Percentiles rank a stretch among this genome's conserved stretches.
These are phyloP conservation scores for Neolamprologus modestus DNA, from an alignment of 2,113 vertebrate species.

Conservation along the genomic window DNA sequence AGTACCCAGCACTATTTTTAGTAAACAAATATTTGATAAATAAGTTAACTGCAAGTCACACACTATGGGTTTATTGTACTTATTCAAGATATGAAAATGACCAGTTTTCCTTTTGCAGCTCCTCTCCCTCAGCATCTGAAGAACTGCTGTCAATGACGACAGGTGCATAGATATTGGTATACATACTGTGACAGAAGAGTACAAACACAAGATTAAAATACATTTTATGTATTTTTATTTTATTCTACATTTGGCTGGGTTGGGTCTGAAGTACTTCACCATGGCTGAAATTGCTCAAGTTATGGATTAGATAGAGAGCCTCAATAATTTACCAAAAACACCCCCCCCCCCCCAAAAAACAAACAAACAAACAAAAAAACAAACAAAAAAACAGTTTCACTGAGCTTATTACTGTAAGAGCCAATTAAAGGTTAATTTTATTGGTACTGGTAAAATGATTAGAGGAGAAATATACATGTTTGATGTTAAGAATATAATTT, in stretches of 20 bases:
- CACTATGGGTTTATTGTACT: fast-evolving
- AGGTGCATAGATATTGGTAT: background rate
- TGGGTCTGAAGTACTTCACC: background rate
- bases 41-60: fast-evolving
- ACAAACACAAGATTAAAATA: fast-evolving
- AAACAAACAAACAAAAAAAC: no score
- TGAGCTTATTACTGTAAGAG: no score
- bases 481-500: no score
- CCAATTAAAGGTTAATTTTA: no score
- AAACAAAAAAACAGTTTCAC: no score
- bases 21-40: background rate
- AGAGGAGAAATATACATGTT: no score
- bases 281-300: fast-evolving
- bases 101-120: background rate
- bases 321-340: background rate
- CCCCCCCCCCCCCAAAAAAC: no score
- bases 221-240: fast-evolving
- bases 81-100: fast-evolving
- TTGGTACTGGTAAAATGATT: no score
- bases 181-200: background rate
- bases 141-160: background rate
- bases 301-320: background rate
- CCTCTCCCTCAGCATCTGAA: background rate
- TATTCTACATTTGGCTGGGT: background rate
- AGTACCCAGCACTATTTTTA: background rate